A percentile compares a stretch with the other conserved stretches of the same genome.
These are phyloP conservation scores for Agriopis leucophaearia DNA, from an alignment of 2,888 invertebrate genomes.

Conservation along the genomic window DNA sequence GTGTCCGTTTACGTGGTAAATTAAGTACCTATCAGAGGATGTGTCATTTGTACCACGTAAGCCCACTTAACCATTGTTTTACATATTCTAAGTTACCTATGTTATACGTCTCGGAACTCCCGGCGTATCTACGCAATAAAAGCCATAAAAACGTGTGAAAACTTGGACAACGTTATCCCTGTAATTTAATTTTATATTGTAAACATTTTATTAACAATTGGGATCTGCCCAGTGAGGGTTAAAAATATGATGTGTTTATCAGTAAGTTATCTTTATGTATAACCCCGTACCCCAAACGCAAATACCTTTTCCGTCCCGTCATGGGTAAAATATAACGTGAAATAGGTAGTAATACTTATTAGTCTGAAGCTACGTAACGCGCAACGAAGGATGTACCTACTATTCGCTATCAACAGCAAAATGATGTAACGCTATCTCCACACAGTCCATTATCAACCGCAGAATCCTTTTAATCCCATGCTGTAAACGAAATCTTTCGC, in stretches of 20 bases:
- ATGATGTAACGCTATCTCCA: conserved; percentile 73
- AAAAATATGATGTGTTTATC: too few relatives aligned
- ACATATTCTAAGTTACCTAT: too few relatives aligned
- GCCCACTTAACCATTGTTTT: neutral
- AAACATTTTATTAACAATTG: neutral
- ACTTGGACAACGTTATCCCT: conserved; percentile 9
- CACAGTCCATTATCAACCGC: conserved; percentile 70
- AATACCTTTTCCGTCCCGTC: too few relatives aligned
- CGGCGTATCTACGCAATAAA: conserved; percentile 17
- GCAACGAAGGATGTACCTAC: conserved; percentile 38
- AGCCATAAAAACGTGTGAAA: conserved; percentile 5
- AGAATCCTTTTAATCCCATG: conserved; percentile 80
- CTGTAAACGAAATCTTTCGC: conserved; percentile 83
- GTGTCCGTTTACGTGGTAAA: neutral
- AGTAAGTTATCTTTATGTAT: too few relatives aligned
- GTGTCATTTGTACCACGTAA: conserved; percentile 1
- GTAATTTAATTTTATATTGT: neutral
- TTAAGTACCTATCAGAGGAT: neutral
- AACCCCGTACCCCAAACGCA: too few relatives aligned
- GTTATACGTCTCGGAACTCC: conserved; percentile 12
- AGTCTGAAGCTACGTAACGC: conserved; percentile 22
- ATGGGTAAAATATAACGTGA: neutral
- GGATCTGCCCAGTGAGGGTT: neutral
- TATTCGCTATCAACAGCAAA: conserved; percentile 57
- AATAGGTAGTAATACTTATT: neutral